phyloP scores from a whole-genome alignment of 1,140 invertebrate species.

The Brachionus paranguensis region DNA sequence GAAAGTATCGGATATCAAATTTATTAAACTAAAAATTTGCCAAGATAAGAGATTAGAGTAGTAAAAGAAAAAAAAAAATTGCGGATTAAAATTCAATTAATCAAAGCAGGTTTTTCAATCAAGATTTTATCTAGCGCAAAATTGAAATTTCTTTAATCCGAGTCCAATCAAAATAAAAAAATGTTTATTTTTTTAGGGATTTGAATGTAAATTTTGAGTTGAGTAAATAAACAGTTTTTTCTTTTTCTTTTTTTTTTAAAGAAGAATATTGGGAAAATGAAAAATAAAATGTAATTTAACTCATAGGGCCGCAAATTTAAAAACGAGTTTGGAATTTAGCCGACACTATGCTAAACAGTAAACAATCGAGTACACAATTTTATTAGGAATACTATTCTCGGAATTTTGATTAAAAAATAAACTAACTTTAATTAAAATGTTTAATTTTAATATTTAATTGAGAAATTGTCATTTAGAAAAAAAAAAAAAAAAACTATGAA shows the following conservation, averaged over 20 bases:
- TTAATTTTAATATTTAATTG: background rate
- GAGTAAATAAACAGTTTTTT: slow-evolving; percentile 14
- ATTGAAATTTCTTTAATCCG: slow-evolving; percentile 8
- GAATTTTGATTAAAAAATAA: background rate
- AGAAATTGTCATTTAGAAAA: background rate
- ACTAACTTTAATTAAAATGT: background rate
- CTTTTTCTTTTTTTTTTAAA: background rate
- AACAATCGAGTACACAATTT: background rate
- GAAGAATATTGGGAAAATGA: background rate
- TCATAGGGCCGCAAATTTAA: background rate
- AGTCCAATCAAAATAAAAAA: background rate
- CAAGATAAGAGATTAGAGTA: background rate
- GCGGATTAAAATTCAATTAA: slow-evolving; percentile 16
- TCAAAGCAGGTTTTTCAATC: slow-evolving; percentile 29
- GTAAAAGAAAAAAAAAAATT: background rate
- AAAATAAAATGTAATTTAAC: background rate
- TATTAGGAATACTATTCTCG: background rate
- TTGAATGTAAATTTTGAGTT: background rate
- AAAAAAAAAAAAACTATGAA: too few relatives aligned
- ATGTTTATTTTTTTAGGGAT: slow-evolving; percentile 25
- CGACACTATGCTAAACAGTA: background rate
- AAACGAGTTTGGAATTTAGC: background rate
- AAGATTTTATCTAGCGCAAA: slow-evolving; percentile 22
- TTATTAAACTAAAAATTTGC: background rate
- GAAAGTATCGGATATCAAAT: background rate